phyloP scores from a whole-genome alignment of 1,140 invertebrate species.

The Cardiocondyla obscurior region DNA sequence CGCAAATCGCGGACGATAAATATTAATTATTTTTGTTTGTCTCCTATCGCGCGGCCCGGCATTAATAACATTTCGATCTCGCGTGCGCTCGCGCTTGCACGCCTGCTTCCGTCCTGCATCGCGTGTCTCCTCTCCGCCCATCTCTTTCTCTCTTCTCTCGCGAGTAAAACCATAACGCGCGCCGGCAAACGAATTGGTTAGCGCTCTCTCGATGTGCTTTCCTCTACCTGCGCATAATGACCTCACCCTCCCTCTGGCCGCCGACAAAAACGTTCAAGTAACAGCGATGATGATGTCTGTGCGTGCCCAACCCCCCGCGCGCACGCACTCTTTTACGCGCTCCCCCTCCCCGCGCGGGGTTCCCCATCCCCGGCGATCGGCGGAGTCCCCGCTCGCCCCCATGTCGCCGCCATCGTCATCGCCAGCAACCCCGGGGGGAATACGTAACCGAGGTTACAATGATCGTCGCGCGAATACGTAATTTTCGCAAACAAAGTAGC shows the following conservation, averaged over 20 bases:
- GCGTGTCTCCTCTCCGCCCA: not conserved
- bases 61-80: conserved; percentile 83
- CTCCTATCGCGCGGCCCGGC: conserved; percentile 79
- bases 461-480: conserved; percentile 83
- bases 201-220: conserved; percentile 62
- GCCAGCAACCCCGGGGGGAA: conserved; percentile 57
- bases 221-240: conserved; percentile 61
- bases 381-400: not conserved
- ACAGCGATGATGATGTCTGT: conserved; percentile 66
- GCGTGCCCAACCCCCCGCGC: conserved; percentile 49
- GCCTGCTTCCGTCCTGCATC: conserved; percentile 16
- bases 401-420: conserved; percentile 49
- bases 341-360: too few relatives aligned
- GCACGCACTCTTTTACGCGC: conserved; percentile 18
- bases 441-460: conserved; percentile 81
- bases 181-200: conserved; percentile 75
- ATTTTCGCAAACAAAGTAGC: conserved; percentile 84
- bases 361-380: too few relatives aligned
- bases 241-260: not conserved
- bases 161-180: conserved; percentile 67
- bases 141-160: conserved; percentile 34
- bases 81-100: conserved; percentile 37
- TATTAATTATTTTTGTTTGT: conserved; percentile 85
- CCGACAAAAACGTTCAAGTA: conserved; percentile 82
- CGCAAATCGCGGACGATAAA: conserved; percentile 84